These are phyloP conservation scores for Synaphobranchus kaupii DNA, from an alignment of 2,797 vertebrate species.

Conservation along the genomic window DNA sequence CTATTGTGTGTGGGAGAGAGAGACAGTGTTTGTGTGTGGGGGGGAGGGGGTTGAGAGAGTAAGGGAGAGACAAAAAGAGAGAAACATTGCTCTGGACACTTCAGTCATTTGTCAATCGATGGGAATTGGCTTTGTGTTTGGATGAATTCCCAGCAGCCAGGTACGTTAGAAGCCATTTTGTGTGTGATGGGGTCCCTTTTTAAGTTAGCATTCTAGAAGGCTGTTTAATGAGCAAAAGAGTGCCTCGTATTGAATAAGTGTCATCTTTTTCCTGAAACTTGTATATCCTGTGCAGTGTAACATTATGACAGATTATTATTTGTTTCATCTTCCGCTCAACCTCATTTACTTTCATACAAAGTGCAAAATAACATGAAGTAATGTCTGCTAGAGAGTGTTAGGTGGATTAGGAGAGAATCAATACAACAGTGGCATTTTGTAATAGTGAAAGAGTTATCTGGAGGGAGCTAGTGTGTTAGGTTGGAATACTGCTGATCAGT, in stretches of 20 bases:
- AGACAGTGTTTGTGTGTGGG: neutral
- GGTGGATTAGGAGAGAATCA: neutral
- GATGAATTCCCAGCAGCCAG: neutral
- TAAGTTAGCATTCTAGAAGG: neutral
- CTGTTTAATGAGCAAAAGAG: neutral
- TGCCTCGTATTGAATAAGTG: neutral
- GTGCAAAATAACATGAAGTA: neutral
- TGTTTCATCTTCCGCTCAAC: neutral
- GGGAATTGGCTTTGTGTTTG: neutral
- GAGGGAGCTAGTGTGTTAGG: neutral
- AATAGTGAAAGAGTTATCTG: neutral
- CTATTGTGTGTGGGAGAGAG: neutral
- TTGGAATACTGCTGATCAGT: neutral
- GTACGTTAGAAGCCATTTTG: neutral
- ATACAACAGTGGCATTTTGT: neutral
- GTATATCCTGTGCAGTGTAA: no score
- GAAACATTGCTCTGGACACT: neutral
- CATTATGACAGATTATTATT: neutral
- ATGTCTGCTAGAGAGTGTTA: neutral
- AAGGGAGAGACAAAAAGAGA: neutral
- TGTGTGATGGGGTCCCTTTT: neutral
- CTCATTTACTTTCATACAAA: neutral
- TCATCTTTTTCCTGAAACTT: neutral
- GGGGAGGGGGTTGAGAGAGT: neutral
- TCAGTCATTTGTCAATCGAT: slow-evolving; percentile 14